These are phyloP conservation scores for Entelurus aequoreus DNA, from an alignment of 2,113 vertebrate genomes.

Conservation along the genomic window DNA sequence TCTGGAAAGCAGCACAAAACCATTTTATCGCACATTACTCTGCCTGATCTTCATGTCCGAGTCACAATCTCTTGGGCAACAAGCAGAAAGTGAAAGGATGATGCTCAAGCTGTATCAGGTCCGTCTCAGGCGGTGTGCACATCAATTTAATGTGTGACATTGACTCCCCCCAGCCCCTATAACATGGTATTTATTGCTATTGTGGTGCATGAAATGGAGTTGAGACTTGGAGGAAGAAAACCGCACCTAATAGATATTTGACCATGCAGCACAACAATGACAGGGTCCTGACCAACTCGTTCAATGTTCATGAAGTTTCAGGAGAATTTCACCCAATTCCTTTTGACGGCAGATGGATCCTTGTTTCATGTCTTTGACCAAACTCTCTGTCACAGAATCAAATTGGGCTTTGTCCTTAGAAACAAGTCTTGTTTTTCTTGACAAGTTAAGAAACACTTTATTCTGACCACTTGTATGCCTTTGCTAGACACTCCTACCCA, in stretches of 20 bases:
- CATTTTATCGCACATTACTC: constrained; percentile 33
- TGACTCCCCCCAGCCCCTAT: neutral
- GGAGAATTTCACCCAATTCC: neutral
- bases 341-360: constrained; percentile 8
- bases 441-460: too few relatives aligned
- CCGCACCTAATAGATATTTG: neutral
- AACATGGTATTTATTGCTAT: constrained; percentile 8
- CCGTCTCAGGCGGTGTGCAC: neutral
- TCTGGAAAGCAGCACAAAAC: constrained; percentile 9
- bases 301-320: neutral
- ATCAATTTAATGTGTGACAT: constrained; percentile 5
- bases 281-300: constrained; percentile 15
- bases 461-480: too few relatives aligned
- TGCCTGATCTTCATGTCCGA: constrained; percentile 22
- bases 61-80: neutral
- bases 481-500: too few relatives aligned
- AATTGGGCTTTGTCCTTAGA: too few relatives aligned
- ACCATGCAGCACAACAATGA: neutral
- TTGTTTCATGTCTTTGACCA: constrained; percentile 53
- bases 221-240: neutral
- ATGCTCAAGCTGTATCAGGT: constrained; percentile 2
- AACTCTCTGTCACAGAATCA: constrained; percentile 36
- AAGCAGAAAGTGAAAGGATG: neutral
- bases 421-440: too few relatives aligned
- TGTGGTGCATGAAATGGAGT: neutral